Evolutionary conservation across 92 coral and sea anemone genomes (phyloP), one percentile per base, ranked within the genome.

Genomic region (Porites evermanni): DNA sequence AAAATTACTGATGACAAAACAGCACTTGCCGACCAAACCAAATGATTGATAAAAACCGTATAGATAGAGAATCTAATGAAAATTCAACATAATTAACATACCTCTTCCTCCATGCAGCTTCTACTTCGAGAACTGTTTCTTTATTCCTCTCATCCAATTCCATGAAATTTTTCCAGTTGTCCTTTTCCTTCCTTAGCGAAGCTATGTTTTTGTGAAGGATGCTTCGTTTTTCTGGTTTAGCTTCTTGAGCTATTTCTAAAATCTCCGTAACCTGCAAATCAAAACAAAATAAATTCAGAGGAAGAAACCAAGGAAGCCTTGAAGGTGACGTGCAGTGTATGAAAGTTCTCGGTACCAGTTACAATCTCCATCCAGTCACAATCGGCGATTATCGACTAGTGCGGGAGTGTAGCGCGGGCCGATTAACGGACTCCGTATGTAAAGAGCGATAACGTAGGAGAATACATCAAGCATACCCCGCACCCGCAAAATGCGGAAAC

Each of bases 61-160:
- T 1, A 72, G n/a, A 53, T 1, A 26, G 6, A 51, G 50, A 12
- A 12, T n/a, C 10, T 9, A 14, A 61, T 52, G 12, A 2, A 24
- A 66, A 12, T 19, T n/a, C 0, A 14, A 52, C 14, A 13, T 52
- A 60, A 77, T 29, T 3, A 16, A 53, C 19, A 29, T 81, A 83
- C 87, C 87, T 83, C 72, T 64, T 73, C 53, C 50, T 51, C 87
- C 87, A 83, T 26, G 72, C 64, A 44, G 72, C 64, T 83, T 83
- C 87, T 1, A 83, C 80, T 64, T 73, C 80, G 18, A 52, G 70
- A 50, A 83, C 72, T 7, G 24, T 63, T 2, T 72, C 71, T 65
- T 53, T 83, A 73, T 83, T 73, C 87, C 80, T 61, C 23, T 74
- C 80, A 8, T 83, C 87, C n/a, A 61, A 26, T 63, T 83, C 87